Conservation (phyloP, 2,888 invertebrate genomes). For the Terebella lapidaria region DNA sequence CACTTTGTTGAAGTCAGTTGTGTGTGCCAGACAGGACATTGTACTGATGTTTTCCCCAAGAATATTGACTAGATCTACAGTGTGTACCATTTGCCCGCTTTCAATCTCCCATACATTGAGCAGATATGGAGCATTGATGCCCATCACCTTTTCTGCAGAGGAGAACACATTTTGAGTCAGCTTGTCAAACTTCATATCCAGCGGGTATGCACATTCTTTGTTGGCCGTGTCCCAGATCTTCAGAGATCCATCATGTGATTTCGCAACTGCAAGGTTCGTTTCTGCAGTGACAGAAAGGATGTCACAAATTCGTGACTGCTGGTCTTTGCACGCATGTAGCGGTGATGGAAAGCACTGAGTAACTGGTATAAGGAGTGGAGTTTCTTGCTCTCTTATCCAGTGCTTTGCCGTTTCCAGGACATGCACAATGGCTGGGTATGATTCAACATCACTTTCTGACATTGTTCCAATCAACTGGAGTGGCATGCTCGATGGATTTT, state of each 20-base stretch:
- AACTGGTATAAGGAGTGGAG: constrained; percentile 11
- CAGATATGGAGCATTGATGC: neutral
- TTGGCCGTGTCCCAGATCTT: constrained; percentile 20
- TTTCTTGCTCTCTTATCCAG: neutral
- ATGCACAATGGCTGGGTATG: neutral
- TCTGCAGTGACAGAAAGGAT: constrained; percentile 6
- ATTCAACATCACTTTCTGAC: neutral
- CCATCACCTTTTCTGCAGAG: constrained; percentile 4
- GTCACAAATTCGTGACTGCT: constrained; percentile 15
- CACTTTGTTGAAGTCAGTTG: constrained; percentile 10
- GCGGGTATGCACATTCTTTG: constrained; percentile 9
- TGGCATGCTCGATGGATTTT: neutral
- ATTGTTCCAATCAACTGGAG: neutral
- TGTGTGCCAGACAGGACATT: constrained; percentile 8
- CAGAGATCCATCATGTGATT: constrained; percentile 15
- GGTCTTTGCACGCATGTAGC: constrained; percentile 9
- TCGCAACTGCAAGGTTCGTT: constrained; percentile 14
- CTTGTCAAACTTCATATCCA: constrained; percentile 14
- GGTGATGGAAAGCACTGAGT: constrained; percentile 18
- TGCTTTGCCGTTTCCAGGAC: neutral
- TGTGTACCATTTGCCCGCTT: constrained; percentile 3
- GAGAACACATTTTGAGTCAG: constrained; percentile 16
- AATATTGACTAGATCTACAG: constrained; percentile 7
- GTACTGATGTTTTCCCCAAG: constrained; percentile 1
- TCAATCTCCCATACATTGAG: constrained; percentile 18